Base-by-base conservation (phyloP, 2,797 vertebrate genomes). In the Pogonophryne albipinna region DNA sequence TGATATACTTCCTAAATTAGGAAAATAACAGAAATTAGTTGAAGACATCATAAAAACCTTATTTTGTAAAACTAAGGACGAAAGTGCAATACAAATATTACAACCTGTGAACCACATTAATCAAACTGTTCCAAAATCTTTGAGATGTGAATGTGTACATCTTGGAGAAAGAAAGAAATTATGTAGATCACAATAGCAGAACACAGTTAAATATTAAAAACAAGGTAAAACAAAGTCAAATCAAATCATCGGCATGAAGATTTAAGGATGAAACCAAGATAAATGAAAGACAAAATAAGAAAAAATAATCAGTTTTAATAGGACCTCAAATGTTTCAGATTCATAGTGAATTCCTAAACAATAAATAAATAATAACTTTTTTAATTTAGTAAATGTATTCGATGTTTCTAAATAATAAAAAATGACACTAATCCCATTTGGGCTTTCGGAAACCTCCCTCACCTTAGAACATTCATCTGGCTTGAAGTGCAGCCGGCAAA, bases 401-500 rank as follows among this genome's bases (percentile, higher is more conserved):
- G 69, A 45, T 44, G 27, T 65, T 17, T 23, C 0, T 6, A 62
- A 67, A 53, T 10, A 64, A 65, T 53, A 38, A 64, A 57, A 76
- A 63, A 49, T 13, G 3, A 72, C 56, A 56, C 45, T 60, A 65
- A 78, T 75, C 66, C 59, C 41, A 3, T 20, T 52, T 56, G 11
- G 53, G 50, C 4, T 76, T 74, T 13, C n/a, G 61, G 11, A 47
- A 49, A 51, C 17, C 20, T 58, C 72, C 74, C 3, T 71, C 57
- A 1, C 44, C 11, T 59, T 34, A 3, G 8, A 14, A 4, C n/a
- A 6, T 20, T 19, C 49, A 53, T 69, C 45, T 74, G 63, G 49
- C 19, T 80, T 67, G 23, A 77, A 23, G 16, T 58, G 51, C 56
- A 53, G 62, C 55, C 15, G 38, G 66, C 75, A 10, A 31, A 77